These are phyloP conservation scores for Dryadula phaetusa DNA, from an alignment of 2,888 invertebrate genomes.

Conservation along the genomic window DNA sequence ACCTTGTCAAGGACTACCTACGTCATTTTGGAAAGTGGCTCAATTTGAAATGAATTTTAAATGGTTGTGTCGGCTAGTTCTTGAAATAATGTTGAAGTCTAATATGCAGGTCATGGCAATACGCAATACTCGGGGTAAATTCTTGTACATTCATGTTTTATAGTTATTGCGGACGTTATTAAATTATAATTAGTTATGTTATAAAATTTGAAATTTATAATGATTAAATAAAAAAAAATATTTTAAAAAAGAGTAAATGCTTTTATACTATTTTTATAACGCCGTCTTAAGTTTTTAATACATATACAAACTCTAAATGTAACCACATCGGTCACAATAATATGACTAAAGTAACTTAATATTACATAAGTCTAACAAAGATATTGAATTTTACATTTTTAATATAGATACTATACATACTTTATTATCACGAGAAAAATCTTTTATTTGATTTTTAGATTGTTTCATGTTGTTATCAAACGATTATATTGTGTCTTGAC, in stretches of 20 bases:
- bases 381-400: background rate
- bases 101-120: slow-evolving; percentile 20
- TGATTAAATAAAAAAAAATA: too few species aligned
- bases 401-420: background rate
- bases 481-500: background rate
- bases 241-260: too few species aligned
- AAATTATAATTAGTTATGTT: background rate
- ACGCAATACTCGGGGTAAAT: background rate
- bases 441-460: slow-evolving; percentile 6
- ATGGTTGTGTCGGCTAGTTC: background rate
- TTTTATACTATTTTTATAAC: background rate
- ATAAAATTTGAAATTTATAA: too few species aligned
- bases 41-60: slow-evolving; percentile 5
- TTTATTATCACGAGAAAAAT: background rate
- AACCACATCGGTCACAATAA: background rate
- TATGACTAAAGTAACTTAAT: background rate
- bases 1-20: slow-evolving; percentile 11
- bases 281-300: background rate
- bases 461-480: slow-evolving; percentile 5
- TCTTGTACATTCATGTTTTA: slow-evolving; percentile 11
- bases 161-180: slow-evolving; percentile 14
- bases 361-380: background rate
- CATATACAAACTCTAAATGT: background rate
- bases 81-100: slow-evolving; percentile 10
- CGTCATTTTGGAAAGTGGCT: slow-evolving; percentile 18